Percentiles rank a stretch among this genome's conserved stretches.
Conservation (phyloP, 2,113 vertebrate species). For the Engystomops pustulosus region DNA sequence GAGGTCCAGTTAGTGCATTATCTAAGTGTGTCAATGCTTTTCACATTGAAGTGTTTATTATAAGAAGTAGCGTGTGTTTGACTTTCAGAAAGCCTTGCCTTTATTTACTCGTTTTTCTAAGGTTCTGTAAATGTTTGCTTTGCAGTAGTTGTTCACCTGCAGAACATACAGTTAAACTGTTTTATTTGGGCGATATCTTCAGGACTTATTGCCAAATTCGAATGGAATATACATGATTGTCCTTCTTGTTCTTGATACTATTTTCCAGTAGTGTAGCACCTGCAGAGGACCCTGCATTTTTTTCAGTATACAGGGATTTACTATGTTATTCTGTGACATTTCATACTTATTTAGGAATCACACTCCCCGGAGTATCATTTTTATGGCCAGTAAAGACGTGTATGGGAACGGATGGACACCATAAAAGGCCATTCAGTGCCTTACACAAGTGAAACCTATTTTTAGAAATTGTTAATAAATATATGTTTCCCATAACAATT, state of each 20-base stretch:
- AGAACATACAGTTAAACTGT: constrained; percentile 16
- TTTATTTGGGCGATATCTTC: constrained; percentile 3
- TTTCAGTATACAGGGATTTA: neutral
- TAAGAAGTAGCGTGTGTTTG: constrained; percentile 11
- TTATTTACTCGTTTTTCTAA: constrained; percentile 50
- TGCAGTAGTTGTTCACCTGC: constrained; percentile 42
- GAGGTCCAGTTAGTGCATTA: neutral
- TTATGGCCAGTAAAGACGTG: neutral
- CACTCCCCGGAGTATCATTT: neutral
- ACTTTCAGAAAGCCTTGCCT: constrained; percentile 53
- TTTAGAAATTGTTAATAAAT: too few relatives aligned
- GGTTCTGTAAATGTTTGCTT: constrained; percentile 51
- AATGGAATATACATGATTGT: too few relatives aligned
- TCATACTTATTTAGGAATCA: neutral
- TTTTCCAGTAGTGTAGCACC: neutral
- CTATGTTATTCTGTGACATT: neutral
- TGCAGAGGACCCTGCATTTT: neutral
- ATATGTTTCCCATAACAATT: neutral
- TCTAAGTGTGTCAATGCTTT: neutral
- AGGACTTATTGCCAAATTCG: neutral
- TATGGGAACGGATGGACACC: neutral
- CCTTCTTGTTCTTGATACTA: neutral
- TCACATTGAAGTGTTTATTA: constrained; percentile 1
- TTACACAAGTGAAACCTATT: too few relatives aligned
- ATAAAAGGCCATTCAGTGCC: too few relatives aligned